These are phyloP conservation scores for Paralichthys olivaceus DNA, from an alignment of 2,113 vertebrate species.

Conservation along the genomic window DNA sequence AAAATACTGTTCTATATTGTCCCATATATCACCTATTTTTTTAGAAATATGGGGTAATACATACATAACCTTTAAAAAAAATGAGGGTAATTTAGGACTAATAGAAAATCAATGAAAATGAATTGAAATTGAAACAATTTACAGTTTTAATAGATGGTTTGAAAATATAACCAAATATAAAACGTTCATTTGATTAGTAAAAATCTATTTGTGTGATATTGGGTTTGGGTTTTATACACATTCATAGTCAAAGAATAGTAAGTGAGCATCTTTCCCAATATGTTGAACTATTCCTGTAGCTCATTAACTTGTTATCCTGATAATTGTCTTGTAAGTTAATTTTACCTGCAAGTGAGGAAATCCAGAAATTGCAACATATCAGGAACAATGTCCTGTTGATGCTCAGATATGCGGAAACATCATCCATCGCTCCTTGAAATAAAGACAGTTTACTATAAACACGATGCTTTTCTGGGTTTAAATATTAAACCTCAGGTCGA, in stretches of 20 bases:
- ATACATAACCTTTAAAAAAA: background rate
- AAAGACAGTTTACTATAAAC: slow-evolving; percentile 4
- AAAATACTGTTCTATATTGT: no score
- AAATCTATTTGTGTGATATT: no score
- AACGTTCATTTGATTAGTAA: no score
- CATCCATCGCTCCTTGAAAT: slow-evolving; percentile 49
- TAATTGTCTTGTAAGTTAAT: background rate
- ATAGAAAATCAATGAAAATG: background rate
- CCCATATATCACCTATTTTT: no score
- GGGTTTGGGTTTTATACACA: no score
- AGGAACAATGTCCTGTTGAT: slow-evolving; percentile 14
- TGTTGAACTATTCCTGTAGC: background rate
- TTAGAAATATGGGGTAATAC: background rate
- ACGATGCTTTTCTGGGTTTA: background rate
- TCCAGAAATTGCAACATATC: slow-evolving; percentile 41
- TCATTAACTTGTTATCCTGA: background rate
- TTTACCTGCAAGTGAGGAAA: slow-evolving; percentile 59
- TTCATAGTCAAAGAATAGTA: background rate
- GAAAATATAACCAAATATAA: no score
- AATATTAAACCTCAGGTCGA: background rate
- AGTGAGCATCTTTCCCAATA: background rate
- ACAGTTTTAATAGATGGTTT: background rate
- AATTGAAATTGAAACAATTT: background rate
- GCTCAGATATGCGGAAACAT: slow-evolving; percentile 4
- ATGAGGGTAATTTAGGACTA: background rate